Percentiles rank a stretch among this genome's conserved stretches.
Conservation (phyloP, 2,888 invertebrate genomes). For the Ctena decussata region DNA sequence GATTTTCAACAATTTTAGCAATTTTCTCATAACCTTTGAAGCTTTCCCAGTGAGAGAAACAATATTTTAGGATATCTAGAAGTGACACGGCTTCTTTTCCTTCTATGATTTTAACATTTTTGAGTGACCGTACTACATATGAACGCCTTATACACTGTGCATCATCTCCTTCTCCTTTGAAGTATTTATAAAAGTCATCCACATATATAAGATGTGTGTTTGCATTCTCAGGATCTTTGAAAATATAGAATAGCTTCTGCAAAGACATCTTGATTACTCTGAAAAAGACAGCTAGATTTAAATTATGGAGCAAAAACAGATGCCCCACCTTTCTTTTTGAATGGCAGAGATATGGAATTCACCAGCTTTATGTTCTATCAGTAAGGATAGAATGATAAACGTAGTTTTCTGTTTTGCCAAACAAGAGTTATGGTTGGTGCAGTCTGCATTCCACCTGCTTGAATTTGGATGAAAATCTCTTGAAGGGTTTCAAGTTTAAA, state of each 20-base stretch:
- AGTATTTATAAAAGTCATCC: neutral
- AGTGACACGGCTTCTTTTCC: neutral
- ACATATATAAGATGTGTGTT: neutral
- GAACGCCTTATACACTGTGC: neutral
- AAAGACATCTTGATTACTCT: neutral
- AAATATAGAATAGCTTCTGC: neutral
- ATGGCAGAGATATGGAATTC: no score
- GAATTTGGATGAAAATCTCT: no score
- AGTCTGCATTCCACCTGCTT: no score
- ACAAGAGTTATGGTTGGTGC: no score
- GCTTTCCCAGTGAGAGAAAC: neutral
- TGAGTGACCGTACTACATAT: neutral
- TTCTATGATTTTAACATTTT: conserved; percentile 1
- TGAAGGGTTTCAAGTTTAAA: no score
- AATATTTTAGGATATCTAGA: neutral
- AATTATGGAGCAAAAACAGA: no score
- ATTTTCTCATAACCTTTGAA: conserved; percentile 4
- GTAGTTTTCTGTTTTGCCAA: no score
- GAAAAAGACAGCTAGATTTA: neutral
- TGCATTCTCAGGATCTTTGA: conserved; percentile 1
- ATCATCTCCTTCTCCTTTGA: neutral
- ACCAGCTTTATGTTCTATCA: no score
- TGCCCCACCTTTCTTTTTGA: no score
- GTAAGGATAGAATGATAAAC: no score
- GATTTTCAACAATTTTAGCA: neutral